These are phyloP conservation scores for Anabacerthia variegaticeps DNA, from an alignment of 2,797 vertebrate genomes.

Conservation along the genomic window DNA sequence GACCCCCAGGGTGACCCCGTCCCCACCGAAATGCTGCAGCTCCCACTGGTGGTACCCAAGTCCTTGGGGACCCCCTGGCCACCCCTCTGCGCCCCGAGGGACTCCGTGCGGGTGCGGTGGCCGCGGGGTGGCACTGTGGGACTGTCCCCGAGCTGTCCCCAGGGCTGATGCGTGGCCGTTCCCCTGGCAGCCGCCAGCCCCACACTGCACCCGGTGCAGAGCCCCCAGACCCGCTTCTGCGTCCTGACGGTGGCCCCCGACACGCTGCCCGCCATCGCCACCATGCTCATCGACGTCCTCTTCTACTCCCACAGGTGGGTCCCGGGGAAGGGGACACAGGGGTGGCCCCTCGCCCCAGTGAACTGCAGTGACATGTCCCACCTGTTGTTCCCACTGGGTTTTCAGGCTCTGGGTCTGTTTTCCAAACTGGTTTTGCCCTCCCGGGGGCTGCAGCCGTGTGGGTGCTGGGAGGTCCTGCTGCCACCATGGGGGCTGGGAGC, in stretches of 20 bases:
- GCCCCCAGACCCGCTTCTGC: slow-evolving; percentile 93
- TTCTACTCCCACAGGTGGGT: slow-evolving; percentile 91
- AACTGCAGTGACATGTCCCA: fast-evolving
- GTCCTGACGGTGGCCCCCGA: slow-evolving; percentile 93
- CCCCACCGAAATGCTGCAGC: neutral
- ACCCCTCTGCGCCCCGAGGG: fast-evolving
- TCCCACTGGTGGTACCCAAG: neutral
- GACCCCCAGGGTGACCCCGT: neutral
- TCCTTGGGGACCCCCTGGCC: neutral
- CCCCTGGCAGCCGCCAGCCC: slow-evolving; percentile 77
- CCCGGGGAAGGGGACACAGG: fast-evolving
- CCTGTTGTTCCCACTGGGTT: neutral
- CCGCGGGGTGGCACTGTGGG: slow-evolving; percentile 49
- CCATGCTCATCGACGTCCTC: slow-evolving; percentile 92
- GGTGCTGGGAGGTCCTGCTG: neutral
- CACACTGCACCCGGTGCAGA: slow-evolving; percentile 91
- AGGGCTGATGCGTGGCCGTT: neutral
- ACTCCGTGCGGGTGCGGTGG: neutral
- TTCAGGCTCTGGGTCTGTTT: neutral
- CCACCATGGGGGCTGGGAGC: neutral
- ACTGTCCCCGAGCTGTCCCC: neutral
- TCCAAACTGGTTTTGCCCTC: neutral
- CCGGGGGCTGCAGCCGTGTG: fast-evolving
- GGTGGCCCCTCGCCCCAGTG: neutral
- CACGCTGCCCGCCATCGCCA: slow-evolving; percentile 92